Percentiles rank a stretch among this genome's conserved stretches.
Conservation (phyloP, 35 echinoderm and acorn worm species). For the Chiridota heheva region DNA sequence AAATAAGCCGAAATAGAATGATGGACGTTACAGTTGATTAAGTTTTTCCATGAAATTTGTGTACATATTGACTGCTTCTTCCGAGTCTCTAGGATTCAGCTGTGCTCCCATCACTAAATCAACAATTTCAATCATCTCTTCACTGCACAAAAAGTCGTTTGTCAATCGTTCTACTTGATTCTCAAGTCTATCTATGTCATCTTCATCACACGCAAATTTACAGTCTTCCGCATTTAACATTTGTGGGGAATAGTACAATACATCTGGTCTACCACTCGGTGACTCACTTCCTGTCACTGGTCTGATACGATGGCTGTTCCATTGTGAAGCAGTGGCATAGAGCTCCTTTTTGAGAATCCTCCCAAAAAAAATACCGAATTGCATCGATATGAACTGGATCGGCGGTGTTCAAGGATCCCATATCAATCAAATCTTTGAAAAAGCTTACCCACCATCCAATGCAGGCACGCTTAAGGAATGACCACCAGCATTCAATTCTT, state of each 20-base stretch:
- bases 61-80: no score
- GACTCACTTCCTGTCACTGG: slow-evolving; percentile 28
- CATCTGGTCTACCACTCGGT: slow-evolving; percentile 28
- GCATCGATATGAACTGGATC: slow-evolving; percentile 35
- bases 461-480: slow-evolving; percentile 12
- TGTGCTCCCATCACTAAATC: neutral
- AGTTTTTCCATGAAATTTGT: no score
- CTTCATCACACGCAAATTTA: neutral
- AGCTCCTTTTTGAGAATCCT: slow-evolving; percentile 40
- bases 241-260: slow-evolving; percentile 5
- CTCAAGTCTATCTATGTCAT: neutral
- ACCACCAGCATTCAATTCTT: slow-evolving; percentile 53
- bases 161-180: neutral
- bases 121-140: neutral
- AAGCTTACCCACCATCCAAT: slow-evolving; percentile 29
- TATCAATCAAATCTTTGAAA: slow-evolving; percentile 47
- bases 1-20: no score
- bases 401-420: slow-evolving; percentile 33
- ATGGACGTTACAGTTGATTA: no score
- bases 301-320: slow-evolving; percentile 47
- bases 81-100: neutral
- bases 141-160: neutral
- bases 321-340: neutral
- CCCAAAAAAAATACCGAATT: slow-evolving; percentile 44
- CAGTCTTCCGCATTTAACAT: neutral